Conservation (phyloP, 2,797 vertebrate genomes). For the Thripadectes ignobilis region DNA sequence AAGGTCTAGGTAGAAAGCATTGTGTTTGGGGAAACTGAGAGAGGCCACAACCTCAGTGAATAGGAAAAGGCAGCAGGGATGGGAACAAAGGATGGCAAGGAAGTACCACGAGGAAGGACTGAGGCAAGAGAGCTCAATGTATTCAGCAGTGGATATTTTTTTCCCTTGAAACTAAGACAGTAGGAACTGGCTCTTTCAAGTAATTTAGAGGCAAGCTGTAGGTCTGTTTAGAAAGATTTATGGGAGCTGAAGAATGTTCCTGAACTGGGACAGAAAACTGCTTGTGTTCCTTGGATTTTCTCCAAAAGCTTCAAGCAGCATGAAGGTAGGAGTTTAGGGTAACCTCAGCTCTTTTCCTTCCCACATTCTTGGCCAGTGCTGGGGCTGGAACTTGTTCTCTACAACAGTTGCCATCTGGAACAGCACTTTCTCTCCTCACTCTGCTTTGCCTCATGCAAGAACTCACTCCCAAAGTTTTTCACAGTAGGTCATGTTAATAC, state of each 20-base stretch:
- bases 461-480: neutral
- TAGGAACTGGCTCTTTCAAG: neutral
- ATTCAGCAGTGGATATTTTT: neutral
- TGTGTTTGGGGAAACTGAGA: neutral
- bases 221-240: conserved; percentile 12
- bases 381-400: neutral
- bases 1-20: neutral
- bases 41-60: neutral
- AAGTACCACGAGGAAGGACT: neutral
- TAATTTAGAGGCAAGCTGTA: neutral
- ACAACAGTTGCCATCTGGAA: neutral
- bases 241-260: neutral
- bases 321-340: conserved; percentile 39
- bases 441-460: neutral
- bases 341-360: conserved; percentile 37
- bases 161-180: neutral
- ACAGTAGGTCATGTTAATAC: neutral
- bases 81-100: neutral
- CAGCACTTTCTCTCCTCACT: neutral
- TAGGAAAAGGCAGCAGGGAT: neutral
- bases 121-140: neutral
- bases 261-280: neutral
- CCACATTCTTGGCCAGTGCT: neutral
- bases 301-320: conserved; percentile 23
- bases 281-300: conserved; percentile 33